A percentile compares a stretch with the other conserved stretches of the same genome.
Evolutionary conservation across 1,140 invertebrate genomes (phyloP).

Genomic region (Philotrypesis tridentata): DNA sequence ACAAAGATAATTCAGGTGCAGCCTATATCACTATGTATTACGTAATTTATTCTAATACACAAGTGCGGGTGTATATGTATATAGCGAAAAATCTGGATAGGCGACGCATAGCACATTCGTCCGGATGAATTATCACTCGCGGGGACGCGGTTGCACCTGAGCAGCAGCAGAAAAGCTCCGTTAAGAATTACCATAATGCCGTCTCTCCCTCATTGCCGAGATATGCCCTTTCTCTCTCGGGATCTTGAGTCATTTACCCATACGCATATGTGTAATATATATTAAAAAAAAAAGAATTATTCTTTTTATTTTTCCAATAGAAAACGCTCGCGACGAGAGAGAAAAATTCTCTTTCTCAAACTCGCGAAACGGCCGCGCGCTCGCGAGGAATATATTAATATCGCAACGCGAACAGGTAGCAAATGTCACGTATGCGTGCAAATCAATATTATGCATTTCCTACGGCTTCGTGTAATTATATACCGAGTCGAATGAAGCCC

Average conservation of each 20-base stretch:
- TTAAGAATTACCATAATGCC: constrained; percentile 37
- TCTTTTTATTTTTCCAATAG: too few relatives aligned
- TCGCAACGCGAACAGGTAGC: constrained; percentile 10
- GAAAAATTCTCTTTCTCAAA: background rate
- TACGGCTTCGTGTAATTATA: constrained; percentile 48
- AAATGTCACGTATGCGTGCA: constrained; percentile 41
- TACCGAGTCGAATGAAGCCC: constrained; percentile 43
- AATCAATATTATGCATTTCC: constrained; percentile 48
- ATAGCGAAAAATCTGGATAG: constrained; percentile 24
- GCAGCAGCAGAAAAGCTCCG: background rate
- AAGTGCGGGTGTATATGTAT: background rate
- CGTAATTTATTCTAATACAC: constrained; percentile 33
- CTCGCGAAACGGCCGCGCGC: too few relatives aligned
- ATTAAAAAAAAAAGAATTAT: too few relatives aligned
- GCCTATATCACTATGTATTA: background rate
- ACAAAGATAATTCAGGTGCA: too few relatives aligned
- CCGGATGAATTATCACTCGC: constrained; percentile 38
- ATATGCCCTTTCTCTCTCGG: too few relatives aligned
- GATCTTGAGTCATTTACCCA: too few relatives aligned
- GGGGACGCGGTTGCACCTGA: background rate
- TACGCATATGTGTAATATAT: too few relatives aligned
- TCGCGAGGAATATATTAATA: constrained; percentile 36
- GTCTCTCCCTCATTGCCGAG: background rate
- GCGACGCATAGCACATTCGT: background rate
- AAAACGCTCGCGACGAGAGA: too few relatives aligned